A percentile compares a stretch with the other conserved stretches of the same genome.
phyloP scores from a whole-genome alignment of 2,113 vertebrate genomes.

The Poecile atricapillus region DNA sequence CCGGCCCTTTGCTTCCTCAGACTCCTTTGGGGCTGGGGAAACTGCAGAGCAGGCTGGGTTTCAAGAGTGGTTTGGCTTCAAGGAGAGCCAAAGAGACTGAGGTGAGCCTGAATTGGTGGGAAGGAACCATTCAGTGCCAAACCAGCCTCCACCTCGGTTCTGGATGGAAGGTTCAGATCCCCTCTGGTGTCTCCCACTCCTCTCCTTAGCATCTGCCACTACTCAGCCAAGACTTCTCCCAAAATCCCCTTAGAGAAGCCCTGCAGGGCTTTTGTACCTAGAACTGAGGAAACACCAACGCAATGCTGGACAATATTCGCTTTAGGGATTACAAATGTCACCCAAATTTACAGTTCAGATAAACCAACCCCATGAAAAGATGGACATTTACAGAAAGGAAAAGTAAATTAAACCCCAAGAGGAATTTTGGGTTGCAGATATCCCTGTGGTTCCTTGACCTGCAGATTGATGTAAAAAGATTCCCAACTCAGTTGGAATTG shows the following conservation, averaged over 20 bases:
- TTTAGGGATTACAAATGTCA: background rate
- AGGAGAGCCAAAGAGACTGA: background rate
- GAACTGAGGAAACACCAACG: background rate
- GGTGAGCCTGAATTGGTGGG: rapidly evolving
- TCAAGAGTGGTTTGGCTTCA: background rate
- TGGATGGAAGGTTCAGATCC: background rate
- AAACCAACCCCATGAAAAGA: background rate
- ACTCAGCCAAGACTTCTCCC: background rate
- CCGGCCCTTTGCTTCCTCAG: background rate
- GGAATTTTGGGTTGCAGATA: background rate
- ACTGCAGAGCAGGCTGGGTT: background rate
- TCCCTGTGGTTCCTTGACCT: background rate
- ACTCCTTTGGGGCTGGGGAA: background rate
- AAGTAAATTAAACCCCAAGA: background rate
- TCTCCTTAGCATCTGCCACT: background rate
- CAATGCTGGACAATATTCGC: rapidly evolving
- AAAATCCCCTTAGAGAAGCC: background rate
- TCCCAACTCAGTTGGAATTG: rapidly evolving
- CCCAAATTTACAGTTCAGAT: background rate
- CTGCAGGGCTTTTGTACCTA: background rate
- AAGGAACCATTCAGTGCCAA: rapidly evolving
- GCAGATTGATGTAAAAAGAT: background rate
- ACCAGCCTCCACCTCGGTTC: rapidly evolving
- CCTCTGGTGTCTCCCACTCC: background rate
- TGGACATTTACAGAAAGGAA: background rate